phyloP scores from a whole-genome alignment of 92 coral and sea anemone species.

The Palythoa grandiflora region DNA sequence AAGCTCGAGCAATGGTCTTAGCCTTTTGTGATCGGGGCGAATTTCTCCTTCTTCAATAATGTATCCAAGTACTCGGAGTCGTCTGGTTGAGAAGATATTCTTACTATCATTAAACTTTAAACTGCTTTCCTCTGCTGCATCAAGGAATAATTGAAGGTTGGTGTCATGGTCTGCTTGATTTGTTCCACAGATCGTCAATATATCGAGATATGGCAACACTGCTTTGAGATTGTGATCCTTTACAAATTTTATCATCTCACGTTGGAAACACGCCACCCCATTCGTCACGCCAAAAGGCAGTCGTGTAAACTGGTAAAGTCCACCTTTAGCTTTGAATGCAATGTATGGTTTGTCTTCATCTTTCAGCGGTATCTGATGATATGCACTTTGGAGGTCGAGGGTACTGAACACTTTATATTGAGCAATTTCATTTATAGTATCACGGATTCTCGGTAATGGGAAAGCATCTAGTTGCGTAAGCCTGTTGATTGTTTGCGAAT shows the following conservation, averaged over 20 bases:
- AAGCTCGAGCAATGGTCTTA: conserved; percentile 12
- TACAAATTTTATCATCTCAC: conserved; percentile 63
- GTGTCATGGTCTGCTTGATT: background rate
- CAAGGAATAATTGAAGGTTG: background rate
- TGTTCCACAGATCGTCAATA: too few relatives aligned
- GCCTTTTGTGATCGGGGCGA: conserved; percentile 41
- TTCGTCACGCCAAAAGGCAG: conserved; percentile 67
- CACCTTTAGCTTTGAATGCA: conserved; percentile 60
- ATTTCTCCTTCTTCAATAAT: conserved; percentile 35
- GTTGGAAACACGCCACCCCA: conserved; percentile 55
- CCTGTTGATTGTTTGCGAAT: conserved; percentile 56
- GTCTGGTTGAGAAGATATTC: conserved; percentile 23
- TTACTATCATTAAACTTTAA: background rate
- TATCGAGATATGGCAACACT: conserved; percentile 55
- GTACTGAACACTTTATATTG: conserved; percentile 65
- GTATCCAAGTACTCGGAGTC: conserved; percentile 28
- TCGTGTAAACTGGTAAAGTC: conserved; percentile 70
- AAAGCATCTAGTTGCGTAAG: too few relatives aligned
- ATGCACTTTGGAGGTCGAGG: conserved; percentile 52
- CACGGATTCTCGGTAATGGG: conserved; percentile 64
- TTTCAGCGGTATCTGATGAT: conserved; percentile 41
- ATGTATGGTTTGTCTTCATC: conserved; percentile 70
- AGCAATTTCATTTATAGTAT: conserved; percentile 56
- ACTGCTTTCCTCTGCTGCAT: background rate
- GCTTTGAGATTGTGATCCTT: conserved; percentile 55